Evolutionary conservation across 2,797 vertebrate genomes (phyloP), one percentile per base, ranked within the genome.

Genomic region (Cirrhinus mrigala): DNA sequence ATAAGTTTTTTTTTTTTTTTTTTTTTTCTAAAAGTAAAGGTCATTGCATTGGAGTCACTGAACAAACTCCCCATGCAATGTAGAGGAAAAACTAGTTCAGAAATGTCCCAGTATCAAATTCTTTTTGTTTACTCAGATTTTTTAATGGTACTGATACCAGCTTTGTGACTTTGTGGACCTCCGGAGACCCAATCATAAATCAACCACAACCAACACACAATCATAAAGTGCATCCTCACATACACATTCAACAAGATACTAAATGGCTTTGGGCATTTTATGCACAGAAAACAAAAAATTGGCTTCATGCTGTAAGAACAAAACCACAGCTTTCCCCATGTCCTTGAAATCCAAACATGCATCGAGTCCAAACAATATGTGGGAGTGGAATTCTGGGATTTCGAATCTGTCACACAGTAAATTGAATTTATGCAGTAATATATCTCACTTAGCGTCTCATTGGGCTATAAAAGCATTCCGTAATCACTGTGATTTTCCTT

Each of bases 401-500:
- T 22, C 27, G n/a, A 66, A 24, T 29, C 70, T 37, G 70, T 82
- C 70, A 62, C 73, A 70, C 0, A 22, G 66, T 88, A 86, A 86
- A 88, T 75, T 64, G 40, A 88, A 58, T 83, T 50, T 79, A 48
- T 44, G 60, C 6, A 16, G 75, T 81, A 79, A 79, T 86, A 80
- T 48, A 80, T 88, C 82, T 88, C 78, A 86, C 71, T 86, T 86
- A 71, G 85, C 3, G 6, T 82, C 84, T 68, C 66, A 86, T 79
- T 82, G 75, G 66, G 20, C 40, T 78, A 86, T 83, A 86, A 88
- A 88, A 29, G 56, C 64, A 81, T 79, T 82, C 66, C 60, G 74
- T 87, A 86, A 89, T 88, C 79, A 79, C n/a, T 80, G 62, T 82
- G 76, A 86, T 87, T 86, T 87, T 86, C 78, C 76, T 79, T 81